A percentile compares a stretch with the other conserved stretches of the same genome.
Evolutionary conservation across 2,888 invertebrate genomes (phyloP).

Genomic region (Onchidella celtica): DNA sequence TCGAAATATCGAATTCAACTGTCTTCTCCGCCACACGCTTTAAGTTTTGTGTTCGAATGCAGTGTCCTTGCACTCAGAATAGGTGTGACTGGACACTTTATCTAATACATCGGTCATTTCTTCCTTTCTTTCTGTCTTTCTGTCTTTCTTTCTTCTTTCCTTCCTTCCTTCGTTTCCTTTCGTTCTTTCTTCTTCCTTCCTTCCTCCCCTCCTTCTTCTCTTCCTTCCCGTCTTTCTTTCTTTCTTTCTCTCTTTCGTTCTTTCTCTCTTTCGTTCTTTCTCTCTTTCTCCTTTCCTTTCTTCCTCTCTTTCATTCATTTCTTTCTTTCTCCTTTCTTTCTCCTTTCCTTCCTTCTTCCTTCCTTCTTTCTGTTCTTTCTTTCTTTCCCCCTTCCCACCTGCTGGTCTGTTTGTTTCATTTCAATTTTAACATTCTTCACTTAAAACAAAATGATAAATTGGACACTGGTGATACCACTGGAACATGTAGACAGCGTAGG

Average conservation of each 20-base stretch:
- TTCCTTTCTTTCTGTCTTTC: conserved; percentile 3
- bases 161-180: neutral
- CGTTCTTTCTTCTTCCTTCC: neutral
- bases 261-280: neutral
- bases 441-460: too few species aligned
- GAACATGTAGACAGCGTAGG: too few species aligned
- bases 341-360: neutral
- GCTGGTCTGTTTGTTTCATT: too few species aligned
- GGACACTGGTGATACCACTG: too few species aligned
- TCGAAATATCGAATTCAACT: too few species aligned
- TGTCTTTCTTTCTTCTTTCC: neutral
- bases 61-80: neutral
- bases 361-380: conserved; percentile 5
- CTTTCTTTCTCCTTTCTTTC: neutral
- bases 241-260: neutral
- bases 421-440: too few species aligned
- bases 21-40: too few species aligned
- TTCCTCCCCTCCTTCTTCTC: neutral
- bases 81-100: neutral
- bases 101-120: too few species aligned
- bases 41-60: neutral
- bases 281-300: neutral
- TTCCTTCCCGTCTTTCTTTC: neutral
- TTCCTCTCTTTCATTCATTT: neutral
- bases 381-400: neutral